Base-by-base conservation (phyloP, 2,888 invertebrate genomes). In the Leptogaster cylindrica region DNA sequence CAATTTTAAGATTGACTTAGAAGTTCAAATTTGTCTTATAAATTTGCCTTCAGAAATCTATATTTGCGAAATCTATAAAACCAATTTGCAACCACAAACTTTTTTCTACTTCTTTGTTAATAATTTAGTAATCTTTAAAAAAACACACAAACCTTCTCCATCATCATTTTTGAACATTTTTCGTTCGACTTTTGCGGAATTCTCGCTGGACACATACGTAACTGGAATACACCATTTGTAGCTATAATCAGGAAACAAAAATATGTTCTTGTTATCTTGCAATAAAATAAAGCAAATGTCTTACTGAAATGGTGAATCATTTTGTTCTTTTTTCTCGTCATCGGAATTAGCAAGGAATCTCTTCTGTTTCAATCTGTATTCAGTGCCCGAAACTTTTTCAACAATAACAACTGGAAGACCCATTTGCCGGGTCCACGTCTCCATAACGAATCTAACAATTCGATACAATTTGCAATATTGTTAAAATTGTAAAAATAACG, bases 351-450 rank as follows among this genome's bases (percentile, higher is more conserved):
- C 82, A 8, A 94, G 82, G 79, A 92, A 95, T 72, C 93, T 83
- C 63, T 86, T 84, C 76, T 95, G 95, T 0, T 85, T 88, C 2
- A 94, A 79, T 3, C 82, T 82, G 70, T 84, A 88, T 0, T 80
- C 82, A 36, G 83, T 81, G 5, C 77, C 82, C 69, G 75, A 78
- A 8, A 77, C 80, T 52, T 80, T 82, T 0, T 76, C 77, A 1
- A 91, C 88, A 1, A 82, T 85, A 2, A 96, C 81, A 0, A 95
- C 83, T 0, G 95, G 95, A 74, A 88, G 90, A 0, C 95, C 95
- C 89, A 89, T 93, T 80, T 95, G 95, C 41, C 86, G 84, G 0
- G 93, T 95, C 92, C 93, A 96, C 0, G 94, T 93, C 75, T 91
- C 88, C 91, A 95, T 91, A 68, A 92, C 86, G 39, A 84, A 77